phyloP scores from a whole-genome alignment of 2,113 vertebrate genomes.

The Electrona antarctica region DNA sequence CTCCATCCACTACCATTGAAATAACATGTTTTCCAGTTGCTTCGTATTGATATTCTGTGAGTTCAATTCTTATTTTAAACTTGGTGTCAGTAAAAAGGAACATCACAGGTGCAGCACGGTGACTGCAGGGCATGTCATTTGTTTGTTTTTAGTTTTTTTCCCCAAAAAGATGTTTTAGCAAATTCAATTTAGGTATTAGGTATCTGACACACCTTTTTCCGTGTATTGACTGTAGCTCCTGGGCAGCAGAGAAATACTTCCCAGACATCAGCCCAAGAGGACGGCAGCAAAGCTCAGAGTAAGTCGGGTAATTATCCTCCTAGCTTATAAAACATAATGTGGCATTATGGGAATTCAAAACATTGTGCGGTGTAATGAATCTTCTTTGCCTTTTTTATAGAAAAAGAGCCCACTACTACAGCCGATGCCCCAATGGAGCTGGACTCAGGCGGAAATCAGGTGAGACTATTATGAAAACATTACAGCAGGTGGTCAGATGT shows the following conservation, averaged over 20 bases:
- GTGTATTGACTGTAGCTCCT: constrained; percentile 24
- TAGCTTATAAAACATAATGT: too few relatives aligned
- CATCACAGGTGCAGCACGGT: too few relatives aligned
- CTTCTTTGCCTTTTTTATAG: not conserved
- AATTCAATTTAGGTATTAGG: too few relatives aligned
- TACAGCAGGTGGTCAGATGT: too few relatives aligned
- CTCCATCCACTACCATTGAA: not conserved
- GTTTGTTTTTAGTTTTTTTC: too few relatives aligned
- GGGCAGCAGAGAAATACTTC: constrained; percentile 16
- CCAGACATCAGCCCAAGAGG: not conserved
- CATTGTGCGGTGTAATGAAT: too few relatives aligned
- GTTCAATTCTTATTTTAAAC: too few relatives aligned
- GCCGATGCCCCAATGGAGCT: not conserved
- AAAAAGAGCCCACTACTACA: not conserved
- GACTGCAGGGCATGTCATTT: too few relatives aligned
- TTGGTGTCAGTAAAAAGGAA: too few relatives aligned
- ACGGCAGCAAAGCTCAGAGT: constrained; percentile 26
- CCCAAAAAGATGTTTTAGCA: too few relatives aligned
- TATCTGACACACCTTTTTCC: not conserved
- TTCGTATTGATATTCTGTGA: not conserved
- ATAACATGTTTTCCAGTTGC: too few relatives aligned
- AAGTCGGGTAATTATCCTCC: constrained; percentile 38
- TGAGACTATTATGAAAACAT: not conserved
- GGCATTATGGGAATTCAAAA: too few relatives aligned
- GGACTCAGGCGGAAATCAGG: not conserved